These are phyloP conservation scores for Pollimyrus isidori DNA, from an alignment of 2,113 vertebrate species.

Conservation along the genomic window DNA sequence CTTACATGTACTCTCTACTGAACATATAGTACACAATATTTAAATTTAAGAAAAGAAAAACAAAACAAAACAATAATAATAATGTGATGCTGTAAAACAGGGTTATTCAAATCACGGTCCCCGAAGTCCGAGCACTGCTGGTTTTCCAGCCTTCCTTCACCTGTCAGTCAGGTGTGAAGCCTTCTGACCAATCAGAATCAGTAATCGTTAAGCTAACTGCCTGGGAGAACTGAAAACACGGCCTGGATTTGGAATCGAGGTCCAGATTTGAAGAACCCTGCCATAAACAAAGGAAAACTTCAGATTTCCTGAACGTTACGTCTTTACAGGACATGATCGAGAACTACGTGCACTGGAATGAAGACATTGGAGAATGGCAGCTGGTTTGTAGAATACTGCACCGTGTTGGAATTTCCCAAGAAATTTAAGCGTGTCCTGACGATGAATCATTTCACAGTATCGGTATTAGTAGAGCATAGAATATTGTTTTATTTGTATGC, in stretches of 20 bases:
- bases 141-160: no score
- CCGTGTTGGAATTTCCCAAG: background rate
- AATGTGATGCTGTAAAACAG: background rate
- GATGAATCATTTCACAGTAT: background rate
- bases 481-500: background rate
- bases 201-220: no score
- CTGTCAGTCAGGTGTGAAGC: no score
- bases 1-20: background rate
- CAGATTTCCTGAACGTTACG: background rate
- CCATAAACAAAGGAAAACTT: no score
- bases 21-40: background rate
- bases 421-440: background rate
- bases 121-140: no score
- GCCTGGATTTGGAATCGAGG: no score
- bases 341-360: slow-evolving; percentile 97
- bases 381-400: slow-evolving; percentile 64
- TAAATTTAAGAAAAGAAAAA: background rate
- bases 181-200: no score
- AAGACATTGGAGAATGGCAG: slow-evolving; percentile 98
- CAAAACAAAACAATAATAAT: no score
- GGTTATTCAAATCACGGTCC: no score
- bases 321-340: slow-evolving; percentile 88
- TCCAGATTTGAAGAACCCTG: background rate
- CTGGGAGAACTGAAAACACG: no score
- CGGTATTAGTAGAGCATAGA: background rate